Percentiles rank a stretch among this genome's conserved stretches.
phyloP scores from a whole-genome alignment of 2,113 vertebrate genomes.

The Gasterosteus nipponicus region DNA sequence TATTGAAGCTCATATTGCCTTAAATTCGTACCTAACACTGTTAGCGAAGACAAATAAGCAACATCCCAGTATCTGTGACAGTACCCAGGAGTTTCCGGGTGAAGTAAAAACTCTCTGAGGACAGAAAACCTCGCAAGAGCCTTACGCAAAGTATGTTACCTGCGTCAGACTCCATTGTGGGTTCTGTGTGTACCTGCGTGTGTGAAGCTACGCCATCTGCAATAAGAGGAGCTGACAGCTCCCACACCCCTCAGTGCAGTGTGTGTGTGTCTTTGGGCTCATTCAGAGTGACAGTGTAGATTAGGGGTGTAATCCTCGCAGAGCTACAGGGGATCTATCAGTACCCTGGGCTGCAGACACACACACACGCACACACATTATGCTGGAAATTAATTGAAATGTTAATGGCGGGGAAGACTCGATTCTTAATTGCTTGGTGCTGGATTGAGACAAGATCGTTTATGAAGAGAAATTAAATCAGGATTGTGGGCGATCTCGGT shows the following conservation, averaged over 20 bases:
- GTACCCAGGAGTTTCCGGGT: slow-evolving; percentile 42
- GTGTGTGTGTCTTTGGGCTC: slow-evolving; percentile 78
- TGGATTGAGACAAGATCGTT: slow-evolving; percentile 82
- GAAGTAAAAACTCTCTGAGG: slow-evolving; percentile 43
- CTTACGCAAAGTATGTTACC: slow-evolving; percentile 49
- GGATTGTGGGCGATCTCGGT: slow-evolving; percentile 44
- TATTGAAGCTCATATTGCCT: neutral
- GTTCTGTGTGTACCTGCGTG: slow-evolving; percentile 42
- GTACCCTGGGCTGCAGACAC: slow-evolving; percentile 77
- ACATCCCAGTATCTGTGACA: slow-evolving; percentile 30
- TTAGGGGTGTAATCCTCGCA: slow-evolving; percentile 87
- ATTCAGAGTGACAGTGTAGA: slow-evolving; percentile 88
- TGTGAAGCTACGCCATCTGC: slow-evolving; percentile 69
- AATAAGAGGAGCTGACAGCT: slow-evolving; percentile 85
- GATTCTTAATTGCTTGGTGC: slow-evolving; percentile 75
- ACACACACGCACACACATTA: slow-evolving; percentile 82
- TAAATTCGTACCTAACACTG: slow-evolving; percentile 23
- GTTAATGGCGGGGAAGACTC: slow-evolving; percentile 81
- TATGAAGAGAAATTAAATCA: slow-evolving; percentile 76
- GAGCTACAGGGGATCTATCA: slow-evolving; percentile 82
- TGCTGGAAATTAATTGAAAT: slow-evolving; percentile 87
- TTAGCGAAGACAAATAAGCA: slow-evolving; percentile 40
- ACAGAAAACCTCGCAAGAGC: slow-evolving; percentile 40
- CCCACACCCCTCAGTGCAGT: slow-evolving; percentile 81
- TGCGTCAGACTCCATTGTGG: slow-evolving; percentile 48